These are phyloP conservation scores for Scolopax mira DNA, from an alignment of 2,113 vertebrate genomes.

Conservation along the genomic window DNA sequence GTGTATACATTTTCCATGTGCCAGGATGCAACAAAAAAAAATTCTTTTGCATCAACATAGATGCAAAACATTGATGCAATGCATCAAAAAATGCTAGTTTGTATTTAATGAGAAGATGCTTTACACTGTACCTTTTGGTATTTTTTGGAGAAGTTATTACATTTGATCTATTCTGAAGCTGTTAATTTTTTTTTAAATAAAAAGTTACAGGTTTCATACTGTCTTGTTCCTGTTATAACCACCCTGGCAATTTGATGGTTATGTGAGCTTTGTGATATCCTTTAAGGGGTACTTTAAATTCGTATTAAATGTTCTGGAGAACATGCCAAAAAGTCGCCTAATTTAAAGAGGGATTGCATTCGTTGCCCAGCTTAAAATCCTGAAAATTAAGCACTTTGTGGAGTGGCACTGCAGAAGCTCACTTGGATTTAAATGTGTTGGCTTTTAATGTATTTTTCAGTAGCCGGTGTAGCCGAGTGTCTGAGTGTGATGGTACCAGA, in stretches of 20 bases:
- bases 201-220: constrained; percentile 74
- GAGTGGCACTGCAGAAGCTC: background rate
- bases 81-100: constrained; percentile 80
- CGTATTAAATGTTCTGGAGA: background rate
- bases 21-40: constrained; percentile 70
- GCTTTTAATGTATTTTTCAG: background rate
- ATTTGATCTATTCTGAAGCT: constrained; percentile 81
- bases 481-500: background rate
- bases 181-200: constrained; percentile 73
- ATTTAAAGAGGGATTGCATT: background rate
- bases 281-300: background rate
- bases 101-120: constrained; percentile 79
- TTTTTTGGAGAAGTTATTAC: constrained; percentile 78
- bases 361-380: background rate
- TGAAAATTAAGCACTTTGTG: background rate
- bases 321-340: background rate
- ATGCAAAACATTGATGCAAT: constrained; percentile 82
- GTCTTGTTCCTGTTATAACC: constrained; percentile 56
- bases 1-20: constrained; percentile 41
- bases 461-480: background rate
- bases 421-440: background rate
- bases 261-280: background rate
- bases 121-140: constrained; percentile 81
- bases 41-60: constrained; percentile 76
- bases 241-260: background rate